Evolutionary conservation across 2,797 vertebrate genomes (phyloP).

Genomic region (Coilia nasus): DNA sequence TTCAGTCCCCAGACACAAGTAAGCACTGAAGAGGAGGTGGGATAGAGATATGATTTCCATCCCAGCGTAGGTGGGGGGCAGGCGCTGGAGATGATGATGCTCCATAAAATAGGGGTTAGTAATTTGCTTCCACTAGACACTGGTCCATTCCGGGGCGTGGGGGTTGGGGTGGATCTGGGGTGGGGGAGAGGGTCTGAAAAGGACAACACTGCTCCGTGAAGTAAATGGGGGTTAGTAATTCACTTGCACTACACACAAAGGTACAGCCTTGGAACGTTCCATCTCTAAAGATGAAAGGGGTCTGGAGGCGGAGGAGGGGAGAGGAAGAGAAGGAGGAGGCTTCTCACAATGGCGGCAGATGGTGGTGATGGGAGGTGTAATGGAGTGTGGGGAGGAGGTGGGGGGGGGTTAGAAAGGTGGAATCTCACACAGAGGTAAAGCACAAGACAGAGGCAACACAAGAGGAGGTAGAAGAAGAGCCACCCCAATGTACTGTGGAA

Average conservation of each 20-base stretch:
- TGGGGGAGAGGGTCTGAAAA: constrained; percentile 38
- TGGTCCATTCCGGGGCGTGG: too few relatives aligned
- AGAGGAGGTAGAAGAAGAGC: background rate
- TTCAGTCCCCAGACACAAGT: constrained; percentile 32
- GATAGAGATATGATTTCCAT: constrained; percentile 7
- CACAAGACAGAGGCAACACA: background rate
- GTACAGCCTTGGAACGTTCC: constrained; percentile 94
- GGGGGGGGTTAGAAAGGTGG: constrained; percentile 51
- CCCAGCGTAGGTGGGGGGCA: background rate
- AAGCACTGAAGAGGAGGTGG: constrained; percentile 32
- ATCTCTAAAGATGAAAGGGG: constrained; percentile 64
- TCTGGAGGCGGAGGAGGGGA: constrained; percentile 66
- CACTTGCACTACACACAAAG: constrained; percentile 73
- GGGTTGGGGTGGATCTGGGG: too few relatives aligned
- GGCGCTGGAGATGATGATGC: background rate
- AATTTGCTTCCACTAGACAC: too few relatives aligned
- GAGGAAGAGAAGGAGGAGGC: constrained; percentile 81
- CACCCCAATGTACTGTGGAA: background rate
- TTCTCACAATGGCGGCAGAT: constrained; percentile 96
- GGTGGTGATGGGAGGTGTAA: constrained; percentile 71
- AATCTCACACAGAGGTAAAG: constrained; percentile 12
- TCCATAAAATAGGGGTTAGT: constrained; percentile 19
- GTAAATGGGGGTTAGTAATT: constrained; percentile 70
- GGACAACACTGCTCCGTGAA: constrained; percentile 57
- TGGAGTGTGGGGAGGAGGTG: constrained; percentile 47